phyloP scores from a whole-genome alignment of 2,888 invertebrate genomes.

The Torymus auratus region DNA sequence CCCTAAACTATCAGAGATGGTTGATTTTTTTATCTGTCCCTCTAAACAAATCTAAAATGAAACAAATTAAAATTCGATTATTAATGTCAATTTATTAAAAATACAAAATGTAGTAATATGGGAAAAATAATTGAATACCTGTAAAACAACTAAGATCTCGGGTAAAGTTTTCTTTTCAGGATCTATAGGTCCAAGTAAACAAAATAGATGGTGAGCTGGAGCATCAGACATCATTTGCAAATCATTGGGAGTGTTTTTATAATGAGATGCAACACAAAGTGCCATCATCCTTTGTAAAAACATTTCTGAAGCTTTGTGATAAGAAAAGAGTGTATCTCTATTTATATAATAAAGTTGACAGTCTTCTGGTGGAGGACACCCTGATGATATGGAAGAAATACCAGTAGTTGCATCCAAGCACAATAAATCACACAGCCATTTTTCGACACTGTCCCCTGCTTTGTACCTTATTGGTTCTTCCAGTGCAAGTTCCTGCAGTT shows the following conservation, averaged over 20 bases:
- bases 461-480: slow-evolving; percentile 95
- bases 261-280: slow-evolving; percentile 98
- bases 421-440: slow-evolving; percentile 93
- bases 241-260: slow-evolving; percentile 99
- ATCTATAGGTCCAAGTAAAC: slow-evolving; percentile 91
- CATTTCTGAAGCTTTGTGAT: slow-evolving; percentile 93
- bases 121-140: slow-evolving; percentile 76
- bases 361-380: slow-evolving; percentile 91
- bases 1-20: slow-evolving; percentile 87
- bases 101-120: background rate
- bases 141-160: slow-evolving; percentile 95
- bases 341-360: slow-evolving; percentile 94
- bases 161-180: slow-evolving; percentile 86
- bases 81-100: background rate
- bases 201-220: slow-evolving; percentile 98
- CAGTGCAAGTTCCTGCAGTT: slow-evolving; percentile 81
- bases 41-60: slow-evolving; percentile 81
- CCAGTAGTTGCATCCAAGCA: slow-evolving; percentile 91
- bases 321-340: slow-evolving; percentile 96
- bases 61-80: slow-evolving; percentile 9
- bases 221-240: slow-evolving; percentile 99
- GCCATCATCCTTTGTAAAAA: slow-evolving; percentile 95
- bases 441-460: slow-evolving; percentile 90
- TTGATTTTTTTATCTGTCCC: slow-evolving; percentile 83
- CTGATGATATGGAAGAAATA: slow-evolving; percentile 81